phyloP scores from a whole-genome alignment of 64 coral and sea anemone genomes.

The Dendrophyllia cribrosa region DNA sequence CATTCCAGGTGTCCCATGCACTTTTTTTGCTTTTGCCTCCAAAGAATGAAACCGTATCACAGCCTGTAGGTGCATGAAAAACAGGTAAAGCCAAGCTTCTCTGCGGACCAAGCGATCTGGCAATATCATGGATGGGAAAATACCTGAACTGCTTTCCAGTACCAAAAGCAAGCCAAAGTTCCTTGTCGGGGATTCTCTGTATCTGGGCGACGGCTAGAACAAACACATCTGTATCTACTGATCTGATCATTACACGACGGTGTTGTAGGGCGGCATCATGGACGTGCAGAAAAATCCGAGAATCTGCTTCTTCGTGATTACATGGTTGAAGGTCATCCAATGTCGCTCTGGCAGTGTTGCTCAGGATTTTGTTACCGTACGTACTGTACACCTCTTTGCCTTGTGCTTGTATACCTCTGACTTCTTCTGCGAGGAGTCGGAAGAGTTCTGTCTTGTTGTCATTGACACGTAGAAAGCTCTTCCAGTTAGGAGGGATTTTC shows the following conservation, averaged over 20 bases:
- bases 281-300: no score
- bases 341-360: not conserved
- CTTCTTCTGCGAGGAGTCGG: no score
- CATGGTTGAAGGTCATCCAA: no score
- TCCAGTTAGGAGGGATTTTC: constrained; percentile 61
- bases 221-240: constrained; percentile 39
- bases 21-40: constrained; percentile 40
- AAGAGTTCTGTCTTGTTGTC: constrained; percentile 57
- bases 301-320: no score
- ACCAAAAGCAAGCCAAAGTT: constrained; percentile 46
- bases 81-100: constrained; percentile 40
- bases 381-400: constrained; percentile 30
- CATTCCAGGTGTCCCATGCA: constrained; percentile 68
- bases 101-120: constrained; percentile 2
- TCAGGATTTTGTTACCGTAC: not conserved
- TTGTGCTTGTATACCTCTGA: not conserved
- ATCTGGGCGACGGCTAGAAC: constrained; percentile 23
- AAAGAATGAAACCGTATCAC: constrained; percentile 54
- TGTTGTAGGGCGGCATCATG: no score
- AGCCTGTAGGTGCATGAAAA: constrained; percentile 61
- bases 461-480: constrained; percentile 40
- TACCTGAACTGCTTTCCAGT: not conserved
- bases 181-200: not conserved
- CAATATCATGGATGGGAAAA: constrained; percentile 48
- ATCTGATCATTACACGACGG: constrained; percentile 30